These are phyloP conservation scores for Poliocrania exsul DNA, from an alignment of 2,797 vertebrate genomes.

Conservation along the genomic window DNA sequence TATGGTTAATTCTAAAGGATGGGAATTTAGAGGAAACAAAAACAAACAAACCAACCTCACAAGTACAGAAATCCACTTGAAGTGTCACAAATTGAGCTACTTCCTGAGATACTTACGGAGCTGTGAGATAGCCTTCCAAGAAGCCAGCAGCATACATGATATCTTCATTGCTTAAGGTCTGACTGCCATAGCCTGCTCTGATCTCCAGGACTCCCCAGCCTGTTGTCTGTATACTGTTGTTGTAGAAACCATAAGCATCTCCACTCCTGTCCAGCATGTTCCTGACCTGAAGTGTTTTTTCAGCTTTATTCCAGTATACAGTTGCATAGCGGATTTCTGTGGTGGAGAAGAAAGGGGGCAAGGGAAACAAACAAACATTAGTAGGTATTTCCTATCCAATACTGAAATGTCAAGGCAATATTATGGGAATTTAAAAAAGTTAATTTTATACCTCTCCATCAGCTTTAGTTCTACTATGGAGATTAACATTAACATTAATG, in stretches of 20 bases:
- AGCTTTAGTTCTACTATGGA: not conserved
- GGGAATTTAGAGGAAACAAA: not conserved
- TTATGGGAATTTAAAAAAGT: not conserved
- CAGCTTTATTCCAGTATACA: conserved; percentile 81
- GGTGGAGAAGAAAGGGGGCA: not conserved
- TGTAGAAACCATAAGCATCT: conserved; percentile 89
- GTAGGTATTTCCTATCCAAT: not conserved
- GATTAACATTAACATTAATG: not conserved
- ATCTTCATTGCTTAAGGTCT: conserved; percentile 78
- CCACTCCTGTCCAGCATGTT: conserved; percentile 81
- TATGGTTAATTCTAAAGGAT: not conserved
- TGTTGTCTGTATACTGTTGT: conserved; percentile 80
- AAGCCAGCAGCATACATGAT: conserved; percentile 88
- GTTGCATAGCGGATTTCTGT: conserved; percentile 80
- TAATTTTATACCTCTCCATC: not conserved
- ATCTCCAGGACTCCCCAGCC: conserved; percentile 92
- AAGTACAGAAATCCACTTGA: not conserved
- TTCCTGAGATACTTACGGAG: conserved; percentile 80
- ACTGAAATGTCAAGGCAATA: not conserved
- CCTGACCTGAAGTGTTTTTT: conserved; percentile 79
- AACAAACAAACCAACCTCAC: not conserved
- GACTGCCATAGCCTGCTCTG: conserved; percentile 85
- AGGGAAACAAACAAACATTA: not conserved
- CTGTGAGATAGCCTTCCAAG: conserved; percentile 91
- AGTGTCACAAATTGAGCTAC: not conserved